Evolutionary conservation across 2,113 vertebrate genomes (phyloP).

Genomic region (Clarias magur): DNA sequence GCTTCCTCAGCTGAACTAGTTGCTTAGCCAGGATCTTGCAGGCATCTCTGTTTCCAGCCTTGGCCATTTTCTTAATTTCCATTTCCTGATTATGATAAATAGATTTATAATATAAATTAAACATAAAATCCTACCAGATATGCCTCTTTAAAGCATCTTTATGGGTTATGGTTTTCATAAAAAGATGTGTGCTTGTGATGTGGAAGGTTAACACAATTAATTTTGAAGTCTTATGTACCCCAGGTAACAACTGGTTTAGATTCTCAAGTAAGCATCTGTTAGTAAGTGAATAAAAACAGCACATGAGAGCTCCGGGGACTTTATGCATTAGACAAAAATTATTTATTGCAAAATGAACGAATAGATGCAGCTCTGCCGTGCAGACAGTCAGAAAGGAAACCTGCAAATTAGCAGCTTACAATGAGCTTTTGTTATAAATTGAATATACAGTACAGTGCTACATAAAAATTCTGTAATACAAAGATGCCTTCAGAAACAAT

Average conservation of each 20-base stretch:
- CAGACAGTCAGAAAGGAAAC: not conserved
- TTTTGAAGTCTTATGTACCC: not conserved
- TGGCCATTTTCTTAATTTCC: constrained; percentile 99
- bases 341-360: not conserved
- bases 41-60: constrained; percentile 93
- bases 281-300: constrained; percentile 58
- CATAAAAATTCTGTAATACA: not conserved
- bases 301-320: not conserved
- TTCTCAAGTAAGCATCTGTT: constrained; percentile 22
- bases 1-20: constrained; percentile 90
- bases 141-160: not conserved
- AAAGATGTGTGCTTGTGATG: not conserved
- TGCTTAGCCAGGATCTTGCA: constrained; percentile 96
- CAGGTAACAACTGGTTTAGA: not conserved
- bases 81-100: constrained; percentile 76
- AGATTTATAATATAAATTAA: not conserved
- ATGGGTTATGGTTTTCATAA: not conserved
- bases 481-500: not conserved
- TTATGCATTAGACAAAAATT: constrained; percentile 9
- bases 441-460: not conserved
- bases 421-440: not conserved
- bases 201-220: not conserved
- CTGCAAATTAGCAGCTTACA: constrained; percentile 28
- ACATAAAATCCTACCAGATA: not conserved
- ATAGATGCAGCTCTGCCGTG: not conserved